A percentile compares a stretch with the other conserved stretches of the same genome.
Conservation (phyloP, 2,888 invertebrate genomes). For the Lasioglossum figueresi region DNA sequence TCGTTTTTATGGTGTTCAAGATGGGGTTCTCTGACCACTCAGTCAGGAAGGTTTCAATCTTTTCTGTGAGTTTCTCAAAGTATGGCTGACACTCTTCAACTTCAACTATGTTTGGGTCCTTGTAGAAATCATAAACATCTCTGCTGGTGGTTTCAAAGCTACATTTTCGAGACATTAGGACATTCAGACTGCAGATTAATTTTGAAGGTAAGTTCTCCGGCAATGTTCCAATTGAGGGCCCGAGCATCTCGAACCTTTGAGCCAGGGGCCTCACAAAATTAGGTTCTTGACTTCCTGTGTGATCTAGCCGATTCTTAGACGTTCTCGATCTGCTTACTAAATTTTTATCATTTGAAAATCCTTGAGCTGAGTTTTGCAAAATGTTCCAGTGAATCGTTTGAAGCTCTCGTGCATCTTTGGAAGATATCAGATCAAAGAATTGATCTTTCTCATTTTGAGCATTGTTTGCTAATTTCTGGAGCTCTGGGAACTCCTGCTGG, state of each 20-base stretch:
- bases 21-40: conserved; percentile 97
- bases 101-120: conserved; percentile 92
- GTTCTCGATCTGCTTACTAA: background rate
- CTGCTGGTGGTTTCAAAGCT: background rate
- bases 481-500: conserved; percentile 4
- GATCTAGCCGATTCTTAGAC: background rate
- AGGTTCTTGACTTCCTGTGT: background rate
- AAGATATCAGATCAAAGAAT: conserved; percentile 79
- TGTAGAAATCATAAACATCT: conserved; percentile 90
- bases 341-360: background rate
- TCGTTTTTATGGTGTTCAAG: conserved; percentile 89
- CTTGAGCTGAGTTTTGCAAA: conserved; percentile 79
- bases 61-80: conserved; percentile 87
- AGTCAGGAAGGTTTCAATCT: conserved; percentile 87
- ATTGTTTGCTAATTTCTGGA: background rate
- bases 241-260: conserved; percentile 85
- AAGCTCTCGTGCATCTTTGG: conserved; percentile 86
- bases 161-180: conserved; percentile 74
- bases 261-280: conserved; percentile 86
- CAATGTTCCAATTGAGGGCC: background rate
- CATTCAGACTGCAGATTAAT: conserved; percentile 85
- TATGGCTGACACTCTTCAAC: conserved; percentile 90
- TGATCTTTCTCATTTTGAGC: conserved; percentile 40
- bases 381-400: conserved; percentile 87
- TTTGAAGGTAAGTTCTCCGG: conserved; percentile 4